Percentiles rank a stretch among this genome's conserved stretches.
These are phyloP conservation scores for Labroides dimidiatus DNA, from an alignment of 2,797 vertebrate species.

Conservation along the genomic window DNA sequence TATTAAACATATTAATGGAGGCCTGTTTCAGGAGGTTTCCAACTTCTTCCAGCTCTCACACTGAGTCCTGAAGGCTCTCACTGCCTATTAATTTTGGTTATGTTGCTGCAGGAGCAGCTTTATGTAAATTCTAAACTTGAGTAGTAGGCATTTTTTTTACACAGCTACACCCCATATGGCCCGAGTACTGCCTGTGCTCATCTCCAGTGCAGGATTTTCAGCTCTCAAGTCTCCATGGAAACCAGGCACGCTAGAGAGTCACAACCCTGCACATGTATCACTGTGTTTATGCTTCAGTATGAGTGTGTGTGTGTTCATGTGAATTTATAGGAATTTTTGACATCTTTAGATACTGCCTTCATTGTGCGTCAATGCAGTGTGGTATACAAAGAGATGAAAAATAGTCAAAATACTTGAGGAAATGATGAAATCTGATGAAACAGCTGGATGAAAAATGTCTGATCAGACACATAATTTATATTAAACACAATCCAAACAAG, in stretches of 20 bases:
- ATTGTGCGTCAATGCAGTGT: no score
- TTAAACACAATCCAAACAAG: no score
- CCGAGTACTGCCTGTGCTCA: constrained; percentile 31
- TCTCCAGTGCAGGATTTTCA: constrained; percentile 50
- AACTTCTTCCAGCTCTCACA: no score
- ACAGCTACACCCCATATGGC: constrained; percentile 34
- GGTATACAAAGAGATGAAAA: neutral
- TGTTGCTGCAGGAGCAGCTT: constrained; percentile 21
- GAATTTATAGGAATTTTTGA: neutral
- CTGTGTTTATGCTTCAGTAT: no score
- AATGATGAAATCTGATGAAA: constrained; percentile 7
- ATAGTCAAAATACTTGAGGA: neutral
- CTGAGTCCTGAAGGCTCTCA: constrained; percentile 12
- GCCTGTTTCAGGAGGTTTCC: no score
- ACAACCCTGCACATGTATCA: neutral
- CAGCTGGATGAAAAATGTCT: neutral
- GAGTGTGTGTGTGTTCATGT: neutral
- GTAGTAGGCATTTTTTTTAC: constrained; percentile 34
- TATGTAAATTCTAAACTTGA: constrained; percentile 41
- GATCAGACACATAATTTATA: neutral
- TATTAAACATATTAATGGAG: no score
- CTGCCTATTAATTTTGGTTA: constrained; percentile 8
- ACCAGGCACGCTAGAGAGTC: constrained; percentile 29
- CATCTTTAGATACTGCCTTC: no score
- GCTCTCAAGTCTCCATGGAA: constrained; percentile 41